Evolutionary conservation across 2,888 invertebrate species (phyloP).

Genomic region (Escarpia spicata): DNA sequence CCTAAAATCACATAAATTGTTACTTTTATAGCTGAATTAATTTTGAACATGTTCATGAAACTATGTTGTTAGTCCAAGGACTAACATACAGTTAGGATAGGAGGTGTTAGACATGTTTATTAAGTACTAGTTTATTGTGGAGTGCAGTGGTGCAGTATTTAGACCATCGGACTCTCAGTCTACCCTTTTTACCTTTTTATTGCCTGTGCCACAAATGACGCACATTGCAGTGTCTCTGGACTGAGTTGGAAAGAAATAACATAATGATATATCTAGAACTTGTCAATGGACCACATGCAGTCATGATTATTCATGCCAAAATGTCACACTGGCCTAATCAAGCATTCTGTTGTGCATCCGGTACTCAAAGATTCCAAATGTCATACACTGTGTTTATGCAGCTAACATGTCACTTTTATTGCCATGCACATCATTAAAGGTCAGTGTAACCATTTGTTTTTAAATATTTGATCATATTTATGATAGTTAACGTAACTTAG

Average conservation of each 20-base stretch:
- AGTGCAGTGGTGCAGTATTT: too few species aligned
- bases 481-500: too few species aligned
- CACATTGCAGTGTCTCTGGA: not conserved
- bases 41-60: not conserved
- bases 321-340: not conserved
- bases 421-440: not conserved
- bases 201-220: not conserved
- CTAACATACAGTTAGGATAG: not conserved
- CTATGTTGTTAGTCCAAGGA: not conserved
- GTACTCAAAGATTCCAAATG: not conserved
- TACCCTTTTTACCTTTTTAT: too few species aligned
- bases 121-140: not conserved
- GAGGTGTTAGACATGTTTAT: not conserved
- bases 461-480: too few species aligned
- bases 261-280: not conserved
- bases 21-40: not conserved
- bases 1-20: not conserved
- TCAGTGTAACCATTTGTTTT: too few species aligned
- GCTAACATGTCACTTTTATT: not conserved
- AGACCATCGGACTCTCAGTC: too few species aligned
- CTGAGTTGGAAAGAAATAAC: not conserved
- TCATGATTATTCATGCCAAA: not conserved
- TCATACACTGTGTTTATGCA: not conserved
- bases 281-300: not conserved
- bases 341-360: not conserved